These are phyloP conservation scores for Dreissena rostriformis DNA, from an alignment of 1,140 invertebrate genomes.

Conservation along the genomic window DNA sequence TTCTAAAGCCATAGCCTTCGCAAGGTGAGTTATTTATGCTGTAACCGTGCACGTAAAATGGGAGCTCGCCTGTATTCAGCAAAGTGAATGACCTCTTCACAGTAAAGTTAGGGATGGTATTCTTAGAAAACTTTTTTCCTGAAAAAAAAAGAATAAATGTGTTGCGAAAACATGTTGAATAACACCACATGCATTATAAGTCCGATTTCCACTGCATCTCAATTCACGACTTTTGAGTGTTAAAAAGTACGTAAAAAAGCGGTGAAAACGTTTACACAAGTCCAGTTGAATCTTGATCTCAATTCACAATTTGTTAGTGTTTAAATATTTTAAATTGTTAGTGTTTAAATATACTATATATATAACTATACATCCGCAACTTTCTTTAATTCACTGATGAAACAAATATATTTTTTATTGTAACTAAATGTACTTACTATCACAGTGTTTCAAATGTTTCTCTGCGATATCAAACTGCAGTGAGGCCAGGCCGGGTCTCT, in stretches of 20 bases:
- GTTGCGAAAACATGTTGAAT: background rate
- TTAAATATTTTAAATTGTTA: too few species aligned
- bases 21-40: conserved; percentile 89
- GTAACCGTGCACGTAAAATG: conserved; percentile 87
- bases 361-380: too few species aligned
- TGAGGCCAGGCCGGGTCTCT: conserved; percentile 88
- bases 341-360: too few species aligned
- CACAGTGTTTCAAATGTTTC: conserved; percentile 92
- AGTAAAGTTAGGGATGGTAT: conserved; percentile 87
- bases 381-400: background rate
- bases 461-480: conserved; percentile 89
- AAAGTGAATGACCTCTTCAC: conserved; percentile 93
- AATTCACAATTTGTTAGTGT: too few species aligned
- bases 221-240: too few species aligned
- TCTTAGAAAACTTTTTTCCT: conserved; percentile 83
- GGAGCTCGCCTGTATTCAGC: conserved; percentile 92
- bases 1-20: conserved; percentile 93
- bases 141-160: conserved; percentile 57
- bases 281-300: too few species aligned
- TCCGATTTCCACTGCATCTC: too few species aligned
- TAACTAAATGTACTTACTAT: conserved; percentile 82
- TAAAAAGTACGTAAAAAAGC: too few species aligned
- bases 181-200: too few species aligned
- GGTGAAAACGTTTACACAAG: too few species aligned
- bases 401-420: background rate